Percentiles rank a stretch among this genome's conserved stretches.
phyloP scores from a whole-genome alignment of 2,888 invertebrate genomes.

The Patella depressa region DNA sequence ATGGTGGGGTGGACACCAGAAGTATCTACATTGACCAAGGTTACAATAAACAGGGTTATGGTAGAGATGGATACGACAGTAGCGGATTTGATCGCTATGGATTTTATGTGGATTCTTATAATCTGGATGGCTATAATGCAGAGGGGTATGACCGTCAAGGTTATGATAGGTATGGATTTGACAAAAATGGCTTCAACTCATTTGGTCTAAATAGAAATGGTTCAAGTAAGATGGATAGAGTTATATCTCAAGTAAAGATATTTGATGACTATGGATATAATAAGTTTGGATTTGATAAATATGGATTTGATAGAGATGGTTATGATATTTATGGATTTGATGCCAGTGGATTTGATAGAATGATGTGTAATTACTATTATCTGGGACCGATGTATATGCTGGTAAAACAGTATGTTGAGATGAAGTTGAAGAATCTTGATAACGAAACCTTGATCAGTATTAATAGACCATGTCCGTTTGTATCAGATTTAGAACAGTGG shows the following conservation, averaged over 20 bases:
- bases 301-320: slow-evolving; percentile 64
- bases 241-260: slow-evolving; percentile 5
- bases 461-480: slow-evolving; percentile 53
- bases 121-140: slow-evolving; percentile 65
- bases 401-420: slow-evolving; percentile 56
- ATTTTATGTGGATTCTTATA: slow-evolving; percentile 60
- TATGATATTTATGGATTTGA: slow-evolving; percentile 68
- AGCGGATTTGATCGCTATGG: slow-evolving; percentile 62
- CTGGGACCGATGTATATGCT: slow-evolving; percentile 64
- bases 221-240: slow-evolving; percentile 26
- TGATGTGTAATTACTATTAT: slow-evolving; percentile 60
- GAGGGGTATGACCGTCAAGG: slow-evolving; percentile 64
- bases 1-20: slow-evolving; percentile 51
- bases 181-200: slow-evolving; percentile 58
- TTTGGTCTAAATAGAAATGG: slow-evolving; percentile 58
- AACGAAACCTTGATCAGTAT: slow-evolving; percentile 47
- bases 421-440: slow-evolving; percentile 48
- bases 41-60: slow-evolving; percentile 61
- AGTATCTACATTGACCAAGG: slow-evolving; percentile 56
- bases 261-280: slow-evolving; percentile 62
- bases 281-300: slow-evolving; percentile 56
- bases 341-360: slow-evolving; percentile 55
- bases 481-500: slow-evolving; percentile 49
- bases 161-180: slow-evolving; percentile 66
- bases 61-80: slow-evolving; percentile 59